Evolutionary conservation across 1,140 invertebrate genomes (phyloP).

Genomic region (Harpegnathos saltator): DNA sequence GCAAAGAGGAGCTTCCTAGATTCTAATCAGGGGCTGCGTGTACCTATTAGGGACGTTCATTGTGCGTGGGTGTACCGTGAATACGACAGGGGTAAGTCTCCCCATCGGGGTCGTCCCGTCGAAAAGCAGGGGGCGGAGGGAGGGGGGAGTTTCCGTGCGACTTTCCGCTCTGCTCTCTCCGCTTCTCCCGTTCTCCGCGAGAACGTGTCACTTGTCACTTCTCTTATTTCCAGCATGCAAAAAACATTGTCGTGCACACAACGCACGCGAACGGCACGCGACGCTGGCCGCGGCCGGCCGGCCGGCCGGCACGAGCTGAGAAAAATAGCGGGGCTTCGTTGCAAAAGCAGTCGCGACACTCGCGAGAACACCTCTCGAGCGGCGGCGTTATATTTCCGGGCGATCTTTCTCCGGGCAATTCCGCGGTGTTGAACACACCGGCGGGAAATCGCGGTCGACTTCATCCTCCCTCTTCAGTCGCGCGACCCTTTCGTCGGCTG

Average conservation of each 20-base stretch:
- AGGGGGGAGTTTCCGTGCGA: too few relatives aligned
- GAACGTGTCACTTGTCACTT: slow-evolving; percentile 83
- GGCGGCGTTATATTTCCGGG: too few relatives aligned
- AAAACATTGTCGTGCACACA: slow-evolving; percentile 33
- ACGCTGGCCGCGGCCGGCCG: too few relatives aligned
- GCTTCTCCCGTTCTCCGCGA: slow-evolving; percentile 21
- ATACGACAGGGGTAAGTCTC: slow-evolving; percentile 72
- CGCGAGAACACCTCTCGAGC: too few relatives aligned
- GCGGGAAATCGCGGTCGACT: too few relatives aligned
- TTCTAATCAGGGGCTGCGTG: slow-evolving; percentile 85
- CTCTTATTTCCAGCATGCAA: slow-evolving; percentile 70
- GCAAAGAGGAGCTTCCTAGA: slow-evolving; percentile 70
- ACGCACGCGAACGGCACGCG: neutral
- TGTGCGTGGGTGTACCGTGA: slow-evolving; percentile 83
- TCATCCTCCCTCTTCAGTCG: too few relatives aligned
- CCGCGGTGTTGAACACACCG: too few relatives aligned
- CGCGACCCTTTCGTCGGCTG: slow-evolving; percentile 2
- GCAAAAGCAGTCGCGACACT: too few relatives aligned
- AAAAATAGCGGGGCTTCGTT: too few relatives aligned
- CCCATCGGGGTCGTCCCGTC: slow-evolving; percentile 69
- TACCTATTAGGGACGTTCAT: slow-evolving; percentile 84
- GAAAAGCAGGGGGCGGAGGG: slow-evolving; percentile 71
- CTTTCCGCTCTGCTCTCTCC: slow-evolving; percentile 57
- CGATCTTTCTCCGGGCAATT: too few relatives aligned
- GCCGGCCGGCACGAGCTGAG: too few relatives aligned